Percentiles rank a stretch among this genome's conserved stretches.
Evolutionary conservation across 2,797 vertebrate genomes (phyloP).

Genomic region (Falco biarmicus): DNA sequence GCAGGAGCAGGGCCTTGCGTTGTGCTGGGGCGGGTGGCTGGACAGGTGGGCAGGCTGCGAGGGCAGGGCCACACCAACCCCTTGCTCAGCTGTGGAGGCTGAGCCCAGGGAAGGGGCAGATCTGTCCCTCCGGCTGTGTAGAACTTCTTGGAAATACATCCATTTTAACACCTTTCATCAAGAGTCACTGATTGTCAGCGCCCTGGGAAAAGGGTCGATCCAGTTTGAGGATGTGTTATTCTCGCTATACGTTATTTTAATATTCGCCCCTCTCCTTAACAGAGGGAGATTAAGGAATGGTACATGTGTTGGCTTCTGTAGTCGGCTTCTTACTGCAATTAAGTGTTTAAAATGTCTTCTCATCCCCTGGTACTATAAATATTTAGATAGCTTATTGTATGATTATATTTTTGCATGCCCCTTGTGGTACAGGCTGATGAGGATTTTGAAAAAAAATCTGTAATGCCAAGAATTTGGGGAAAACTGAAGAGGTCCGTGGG

Average conservation of each 20-base stretch:
- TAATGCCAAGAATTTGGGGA: neutral
- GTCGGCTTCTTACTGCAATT: neutral
- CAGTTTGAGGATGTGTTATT: neutral
- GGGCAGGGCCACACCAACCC: neutral
- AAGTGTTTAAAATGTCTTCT: conserved; percentile 38
- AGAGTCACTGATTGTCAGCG: neutral
- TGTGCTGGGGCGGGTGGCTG: neutral
- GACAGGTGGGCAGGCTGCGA: neutral
- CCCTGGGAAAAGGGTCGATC: neutral
- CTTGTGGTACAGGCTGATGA: neutral
- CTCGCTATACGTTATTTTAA: neutral
- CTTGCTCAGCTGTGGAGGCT: neutral
- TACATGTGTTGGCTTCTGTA: neutral
- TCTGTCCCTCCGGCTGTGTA: rapidly evolving
- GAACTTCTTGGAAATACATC: neutral
- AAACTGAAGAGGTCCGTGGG: neutral
- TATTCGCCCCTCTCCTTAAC: neutral
- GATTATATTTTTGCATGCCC: neutral
- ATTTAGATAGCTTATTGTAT: conserved; percentile 44
- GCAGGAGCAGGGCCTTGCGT: neutral
- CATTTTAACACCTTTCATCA: neutral
- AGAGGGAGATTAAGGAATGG: neutral
- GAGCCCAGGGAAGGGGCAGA: neutral
- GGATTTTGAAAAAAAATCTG: neutral
- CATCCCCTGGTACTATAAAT: neutral